Base-by-base conservation (phyloP, 2,888 invertebrate species). In the Podabrus alpinus region DNA sequence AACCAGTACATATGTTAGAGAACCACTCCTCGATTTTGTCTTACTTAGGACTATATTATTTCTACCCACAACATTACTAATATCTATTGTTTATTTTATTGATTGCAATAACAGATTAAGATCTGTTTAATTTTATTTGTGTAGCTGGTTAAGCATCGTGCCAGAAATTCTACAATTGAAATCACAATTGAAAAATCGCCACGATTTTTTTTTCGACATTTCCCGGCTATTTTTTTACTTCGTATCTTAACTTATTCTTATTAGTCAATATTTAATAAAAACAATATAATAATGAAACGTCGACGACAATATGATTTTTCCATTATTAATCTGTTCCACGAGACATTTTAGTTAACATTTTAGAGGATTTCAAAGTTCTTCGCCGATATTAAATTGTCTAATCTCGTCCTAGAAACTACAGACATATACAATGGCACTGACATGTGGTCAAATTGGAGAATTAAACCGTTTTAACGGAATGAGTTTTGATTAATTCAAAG, bases 1-100 rank as follows among this genome's bases (percentile, higher is more conserved):
- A 84, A 84, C 84, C 79, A 81, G 82, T 84, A 85, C 85, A 86
- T 86, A 86, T 86, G 85, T 86, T 85, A 84, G 81, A 75, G 81
- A 81, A 82, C 85, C 85, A 85, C 84, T 83, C 85, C 85, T 69
- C 45, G 76, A 71, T 77, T 76, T 80, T 80, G 78, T 73, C 79
- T 83, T 82, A 81, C 79, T 82, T 81, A 84, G 45, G 84, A 83
- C 83, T 83, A 84, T 85, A 84, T 84, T 83, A 83, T 85, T 85
- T 83, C 84, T 81, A 80, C 84, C 84, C 84, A 84, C 85, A 83
- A 82, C 81, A 81, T 79, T 77, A 69, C 61, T 73, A 80, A 80
- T 80, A 78, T 80, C 80, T 79, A 80, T 80, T 80, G 80, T 80
- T 80, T 80, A 79, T 80, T 68, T 73, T 76, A 76, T 75, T 73